These are phyloP conservation scores for Anguilla megastoma DNA, from an alignment of 2,797 vertebrate genomes.

Conservation along the genomic window DNA sequence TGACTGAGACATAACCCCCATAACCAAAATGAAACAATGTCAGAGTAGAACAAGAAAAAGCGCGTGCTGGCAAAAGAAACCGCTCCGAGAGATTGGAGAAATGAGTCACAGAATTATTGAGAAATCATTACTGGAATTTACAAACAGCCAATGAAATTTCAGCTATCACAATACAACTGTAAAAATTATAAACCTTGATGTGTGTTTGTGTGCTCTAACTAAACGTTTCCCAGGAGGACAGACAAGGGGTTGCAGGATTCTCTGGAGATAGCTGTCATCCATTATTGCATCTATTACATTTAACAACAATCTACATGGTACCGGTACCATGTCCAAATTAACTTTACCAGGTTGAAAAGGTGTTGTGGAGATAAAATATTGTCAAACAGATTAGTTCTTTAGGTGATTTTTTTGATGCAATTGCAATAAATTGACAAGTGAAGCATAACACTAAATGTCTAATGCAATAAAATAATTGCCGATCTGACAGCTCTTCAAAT, in stretches of 20 bases:
- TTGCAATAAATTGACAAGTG: not conserved
- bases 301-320: not conserved
- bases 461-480: not conserved
- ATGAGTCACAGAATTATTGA: not conserved
- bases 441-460: not conserved
- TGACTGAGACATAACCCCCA: slow-evolving; percentile 16
- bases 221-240: not conserved
- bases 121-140: not conserved
- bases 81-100: not conserved
- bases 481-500: not conserved
- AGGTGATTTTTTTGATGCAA: not conserved
- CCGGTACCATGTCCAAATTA: not conserved
- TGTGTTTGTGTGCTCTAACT: not conserved
- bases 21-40: not conserved
- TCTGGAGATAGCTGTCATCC: not conserved
- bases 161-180: not conserved
- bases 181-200: not conserved
- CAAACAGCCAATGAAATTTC: not conserved
- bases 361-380: not conserved
- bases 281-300: not conserved
- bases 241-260: not conserved
- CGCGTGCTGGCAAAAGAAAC: slow-evolving; percentile 12
- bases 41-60: not conserved
- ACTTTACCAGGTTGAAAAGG: not conserved
- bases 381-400: not conserved